Evolutionary conservation across 2,113 vertebrate genomes (phyloP).

Genomic region (Pangasianodon hypophthalmus): DNA sequence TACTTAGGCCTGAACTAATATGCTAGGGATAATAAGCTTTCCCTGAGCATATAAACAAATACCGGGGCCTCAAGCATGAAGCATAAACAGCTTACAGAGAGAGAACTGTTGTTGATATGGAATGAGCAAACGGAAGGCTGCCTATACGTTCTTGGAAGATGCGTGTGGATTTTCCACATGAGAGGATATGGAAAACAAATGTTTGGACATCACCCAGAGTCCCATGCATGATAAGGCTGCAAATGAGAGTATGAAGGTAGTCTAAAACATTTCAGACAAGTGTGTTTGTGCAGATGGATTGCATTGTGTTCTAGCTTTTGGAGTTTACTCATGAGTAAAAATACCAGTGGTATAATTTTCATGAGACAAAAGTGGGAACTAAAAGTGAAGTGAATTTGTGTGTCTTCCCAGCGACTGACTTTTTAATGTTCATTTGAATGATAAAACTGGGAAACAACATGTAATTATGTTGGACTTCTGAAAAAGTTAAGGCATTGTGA

Average conservation of each 20-base stretch:
- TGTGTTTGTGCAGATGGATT: background rate
- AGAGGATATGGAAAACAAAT: conserved; percentile 59
- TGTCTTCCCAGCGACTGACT: background rate
- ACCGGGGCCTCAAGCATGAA: background rate
- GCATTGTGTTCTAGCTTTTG: background rate
- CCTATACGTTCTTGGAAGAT: conserved; percentile 14
- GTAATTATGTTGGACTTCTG: conserved; percentile 10
- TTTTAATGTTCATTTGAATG: background rate
- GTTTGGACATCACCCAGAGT: conserved; percentile 42
- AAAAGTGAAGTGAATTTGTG: background rate
- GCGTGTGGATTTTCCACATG: conserved; percentile 32
- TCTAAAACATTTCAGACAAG: background rate
- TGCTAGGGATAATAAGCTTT: background rate
- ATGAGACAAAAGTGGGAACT: background rate
- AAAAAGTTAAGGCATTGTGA: conserved; percentile 12
- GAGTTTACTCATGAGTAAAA: background rate
- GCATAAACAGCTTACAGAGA: conserved; percentile 13
- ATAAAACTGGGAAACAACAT: background rate
- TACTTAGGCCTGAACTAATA: background rate
- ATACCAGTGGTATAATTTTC: background rate
- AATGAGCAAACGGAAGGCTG: background rate
- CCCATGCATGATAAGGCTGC: conserved; percentile 15
- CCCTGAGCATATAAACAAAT: conserved; percentile 16
- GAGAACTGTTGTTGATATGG: background rate
- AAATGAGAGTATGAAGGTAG: conserved; percentile 39